Base-by-base conservation (phyloP, 2,888 invertebrate genomes). In the Graphium colonna region DNA sequence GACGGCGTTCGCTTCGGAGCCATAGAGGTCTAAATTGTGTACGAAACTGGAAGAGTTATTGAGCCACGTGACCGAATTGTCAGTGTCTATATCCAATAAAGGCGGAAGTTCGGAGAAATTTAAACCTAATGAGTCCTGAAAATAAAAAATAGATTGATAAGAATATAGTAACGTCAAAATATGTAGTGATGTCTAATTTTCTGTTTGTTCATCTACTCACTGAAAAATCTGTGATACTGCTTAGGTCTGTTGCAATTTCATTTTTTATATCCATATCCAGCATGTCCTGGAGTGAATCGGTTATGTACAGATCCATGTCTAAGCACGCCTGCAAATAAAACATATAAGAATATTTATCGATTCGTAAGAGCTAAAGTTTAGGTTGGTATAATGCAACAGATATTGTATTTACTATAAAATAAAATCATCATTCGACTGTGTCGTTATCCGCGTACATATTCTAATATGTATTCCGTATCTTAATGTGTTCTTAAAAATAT, bases 221-320 rank as follows among this genome's bases (percentile, higher is more conserved):
- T 53, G 91, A 88, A 71, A 94, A 91, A 68, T 93, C 93, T 69
- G 93, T 93, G 60, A 92, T 92, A 57, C 94, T 93, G 56, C 94
- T 94, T 44, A 95, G 92, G 54, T 95, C 93, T 51, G 94, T 94
- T 59, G 95, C 96, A 65, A 96, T 95, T 82, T 96, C 96, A 62
- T 94, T 93, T 75, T 96, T 95, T 59, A 97, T 96, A 75, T 97
- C 97, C 79, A 95, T 94, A 73, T 97, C 96, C 61, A 97, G 91
- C 94, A 97, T 96, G 73, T 97, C 97, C 79, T 96, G 96, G 70
- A 97, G 92, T 47, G 96, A 95, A 75, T 92, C 92, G 28, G 92
- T 92, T 73, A 92, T 92, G 67, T 92, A 92, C 59, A 92, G 85
- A 75, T 92, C 92, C 79, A 92, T 92, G 67, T 90, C 91, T 63